These are phyloP conservation scores for Neocloeon triangulifer DNA, from an alignment of 1,140 invertebrate species.

Conservation along the genomic window DNA sequence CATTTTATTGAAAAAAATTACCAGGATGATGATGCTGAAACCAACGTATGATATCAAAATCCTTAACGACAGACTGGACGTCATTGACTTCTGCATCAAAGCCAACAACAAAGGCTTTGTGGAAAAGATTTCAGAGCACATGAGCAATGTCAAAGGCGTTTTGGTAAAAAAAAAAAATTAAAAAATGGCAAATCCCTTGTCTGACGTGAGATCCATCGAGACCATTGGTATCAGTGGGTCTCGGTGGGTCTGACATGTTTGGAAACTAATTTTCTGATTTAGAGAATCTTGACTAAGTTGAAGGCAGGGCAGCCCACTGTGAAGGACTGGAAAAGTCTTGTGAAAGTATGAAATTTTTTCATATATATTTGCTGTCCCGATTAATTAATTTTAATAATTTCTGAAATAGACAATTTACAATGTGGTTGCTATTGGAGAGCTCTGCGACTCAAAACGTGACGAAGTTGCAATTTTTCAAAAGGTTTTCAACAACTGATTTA, in stretches of 20 bases:
- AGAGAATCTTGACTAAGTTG: conserved; percentile 30
- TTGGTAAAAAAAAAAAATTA: conserved; percentile 15
- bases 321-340: conserved; percentile 39
- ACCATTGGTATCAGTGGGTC: conserved; percentile 10
- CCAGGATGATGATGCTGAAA: conserved; percentile 28
- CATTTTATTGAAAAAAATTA: too few relatives aligned
- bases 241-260: conserved; percentile 7
- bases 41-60: conserved; percentile 29
- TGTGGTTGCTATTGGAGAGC: conserved; percentile 34
- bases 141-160: conserved; percentile 30
- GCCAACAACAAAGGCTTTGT: conserved; percentile 28
- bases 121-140: conserved; percentile 25
- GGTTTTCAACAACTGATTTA: conserved; percentile 14
- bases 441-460: conserved; percentile 23
- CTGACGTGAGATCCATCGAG: conserved; percentile 10
- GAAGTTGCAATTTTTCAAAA: conserved; percentile 26
- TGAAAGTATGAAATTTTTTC: conserved; percentile 23
- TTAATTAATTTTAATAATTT: conserved; percentile 7
- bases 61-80: conserved; percentile 30
- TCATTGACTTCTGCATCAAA: conserved; percentile 34
- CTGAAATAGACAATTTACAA: conserved; percentile 35
- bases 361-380: conserved; percentile 5
- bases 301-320: conserved; percentile 31
- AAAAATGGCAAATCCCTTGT: not conserved
- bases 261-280: too few relatives aligned